These are phyloP conservation scores for Diuraphis noxia DNA, from an alignment of 1,140 invertebrate species.

Conservation along the genomic window DNA sequence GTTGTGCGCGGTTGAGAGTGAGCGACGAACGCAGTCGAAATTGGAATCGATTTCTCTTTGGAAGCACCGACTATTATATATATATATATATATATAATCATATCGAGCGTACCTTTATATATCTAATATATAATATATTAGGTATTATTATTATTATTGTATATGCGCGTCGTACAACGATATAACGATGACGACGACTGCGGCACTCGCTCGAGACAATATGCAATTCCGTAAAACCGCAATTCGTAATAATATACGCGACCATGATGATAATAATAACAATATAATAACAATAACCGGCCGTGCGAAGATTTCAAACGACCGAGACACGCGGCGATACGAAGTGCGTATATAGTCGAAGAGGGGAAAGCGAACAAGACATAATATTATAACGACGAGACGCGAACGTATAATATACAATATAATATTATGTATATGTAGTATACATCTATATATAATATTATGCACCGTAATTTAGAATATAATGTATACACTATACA, in stretches of 20 bases:
- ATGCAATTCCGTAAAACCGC: slow-evolving; percentile 26
- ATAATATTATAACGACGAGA: slow-evolving; percentile 3
- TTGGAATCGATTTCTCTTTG: slow-evolving; percentile 19
- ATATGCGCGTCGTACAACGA: background rate
- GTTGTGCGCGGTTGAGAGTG: background rate
- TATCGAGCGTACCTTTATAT: background rate
- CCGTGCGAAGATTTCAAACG: background rate
- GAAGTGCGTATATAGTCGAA: background rate
- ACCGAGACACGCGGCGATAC: background rate
- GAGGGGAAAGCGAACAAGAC: background rate
- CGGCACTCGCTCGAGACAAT: background rate
- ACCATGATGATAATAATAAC: background rate
- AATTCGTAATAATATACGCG: background rate
- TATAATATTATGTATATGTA: too few relatives aligned
- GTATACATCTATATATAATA: background rate
- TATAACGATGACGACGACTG: background rate
- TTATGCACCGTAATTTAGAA: background rate
- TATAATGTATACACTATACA: background rate
- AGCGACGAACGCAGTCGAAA: background rate
- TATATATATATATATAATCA: background rate
- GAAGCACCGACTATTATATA: background rate
- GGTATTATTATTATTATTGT: background rate
- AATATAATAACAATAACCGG: slow-evolving; percentile 1
- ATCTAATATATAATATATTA: background rate
- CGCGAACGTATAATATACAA: background rate